Base-by-base conservation (phyloP, 2,888 invertebrate species). In the Reticulitermes lucifugus region DNA sequence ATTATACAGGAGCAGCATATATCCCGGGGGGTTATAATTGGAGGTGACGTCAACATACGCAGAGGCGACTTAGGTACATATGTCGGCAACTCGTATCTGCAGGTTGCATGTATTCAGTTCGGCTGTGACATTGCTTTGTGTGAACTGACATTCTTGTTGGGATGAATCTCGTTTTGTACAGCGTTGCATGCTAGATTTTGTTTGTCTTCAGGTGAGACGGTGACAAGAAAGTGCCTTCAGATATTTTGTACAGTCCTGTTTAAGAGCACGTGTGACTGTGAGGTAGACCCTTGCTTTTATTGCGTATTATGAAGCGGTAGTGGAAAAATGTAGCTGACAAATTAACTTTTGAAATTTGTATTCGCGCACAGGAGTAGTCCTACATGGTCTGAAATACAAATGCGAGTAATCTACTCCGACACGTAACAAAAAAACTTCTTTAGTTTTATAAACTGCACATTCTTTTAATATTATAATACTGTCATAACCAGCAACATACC, bases 321-420 rank as follows among this genome's bases (percentile, higher is more conserved):
- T 25, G 41, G 21, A 84, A 85, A 83, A 86, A 86, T 85, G 79
- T 81, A 73, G 73, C 83, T 84, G 82, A 83, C 83, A 86, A 86
- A 86, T 86, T 86, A 86, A 85, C 86, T 86, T 86, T 81, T 84
- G 84, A 84, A 86, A 85, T 85, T 86, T 85, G 83, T 84, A 80
- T 83, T 86, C 83, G 46, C 21, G 4, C 65, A 25, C 65, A 25
- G 65, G n/a, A 25, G 9, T 35, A 21, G 21, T n/a, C n/a, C 6
- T 60, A 22, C 60, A 4, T 35, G 3, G n/a, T 60, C 60, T n/a
- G 60, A 60, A 21, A 25, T 9, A 18, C 73, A 41, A 12, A 18
- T 41, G 73, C 73, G 21, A 21, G 73, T 41, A 73, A 73, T 73
- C 73, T 73, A 41, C 73, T 6, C 65, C 25, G 25, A 65, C 65